Evolutionary conservation across 2,797 vertebrate genomes (phyloP), one percentile per base, ranked within the genome.

Genomic region (Thaleichthys pacificus): DNA sequence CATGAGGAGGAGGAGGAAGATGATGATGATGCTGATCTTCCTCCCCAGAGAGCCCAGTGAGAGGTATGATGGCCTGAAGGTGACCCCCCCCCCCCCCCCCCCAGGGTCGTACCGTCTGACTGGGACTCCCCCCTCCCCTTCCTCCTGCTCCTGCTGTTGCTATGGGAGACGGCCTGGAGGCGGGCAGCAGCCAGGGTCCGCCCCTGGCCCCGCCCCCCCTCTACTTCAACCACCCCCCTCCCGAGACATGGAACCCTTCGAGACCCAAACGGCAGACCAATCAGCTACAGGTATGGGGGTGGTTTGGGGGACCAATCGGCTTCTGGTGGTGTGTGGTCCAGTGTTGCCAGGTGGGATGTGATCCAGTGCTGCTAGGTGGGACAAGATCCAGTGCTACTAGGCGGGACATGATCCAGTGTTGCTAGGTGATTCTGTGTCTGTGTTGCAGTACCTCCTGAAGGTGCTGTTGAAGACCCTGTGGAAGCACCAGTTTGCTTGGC

Each of bases 401-500:
- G 8, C 22, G 26, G 28, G 28, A 30, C 3, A 5, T 35, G 32
- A 35, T 35, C 32, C 5, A 6, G 32, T 32, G 17, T 68, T 68
- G 5, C 9, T 60, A 24, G n/a, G 57, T 60, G 57, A 21, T 22
- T 60, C 17, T 64, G 58, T 61, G n/a, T 24, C 14, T 64, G 63
- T 61, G 60, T 61, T 81, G 79, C 94, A 97, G 94, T 98, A 95
- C 73, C 91, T 98, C 89, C 92, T 93, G 72, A 96, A 95, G 90
- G 95, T 94, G 87, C 95, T 98, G 79, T 91, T 97, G 72, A 98
- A 95, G 91, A 93, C 95, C 0, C 82, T 97, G 79, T 97, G 96
- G 96, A 98, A 96, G 91, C 96, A 98, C 82, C 91, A 97, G 80
- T 97, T 98, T 69, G 94, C 96, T 11, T 98, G 96, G 96, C 96